phyloP scores from a whole-genome alignment of 1,140 invertebrate species.

The Cephus cinctus region DNA sequence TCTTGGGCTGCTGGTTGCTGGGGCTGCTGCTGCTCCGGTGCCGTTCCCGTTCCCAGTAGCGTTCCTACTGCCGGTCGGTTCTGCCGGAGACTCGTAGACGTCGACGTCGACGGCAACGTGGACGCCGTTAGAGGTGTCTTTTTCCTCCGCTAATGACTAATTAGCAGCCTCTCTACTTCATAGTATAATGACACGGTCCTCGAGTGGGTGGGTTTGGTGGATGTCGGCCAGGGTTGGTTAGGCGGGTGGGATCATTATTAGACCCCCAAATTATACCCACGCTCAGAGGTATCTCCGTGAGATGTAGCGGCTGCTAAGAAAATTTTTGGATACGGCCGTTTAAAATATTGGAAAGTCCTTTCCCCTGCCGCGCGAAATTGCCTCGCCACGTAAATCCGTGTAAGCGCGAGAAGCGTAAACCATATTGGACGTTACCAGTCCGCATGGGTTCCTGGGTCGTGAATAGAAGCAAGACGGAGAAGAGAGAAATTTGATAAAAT shows the following conservation, averaged over 20 bases:
- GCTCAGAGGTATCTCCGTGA: background rate
- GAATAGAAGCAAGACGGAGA: background rate
- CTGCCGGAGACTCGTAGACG: no score
- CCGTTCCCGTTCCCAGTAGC: background rate
- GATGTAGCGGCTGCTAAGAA: no score
- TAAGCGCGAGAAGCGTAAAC: no score
- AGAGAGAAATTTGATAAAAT: slow-evolving; percentile 3
- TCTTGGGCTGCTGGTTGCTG: slow-evolving; percentile 11
- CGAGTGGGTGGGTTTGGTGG: no score
- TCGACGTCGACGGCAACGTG: slow-evolving; percentile 19
- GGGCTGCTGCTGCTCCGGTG: background rate
- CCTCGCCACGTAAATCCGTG: no score
- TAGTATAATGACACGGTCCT: slow-evolving; percentile 49
- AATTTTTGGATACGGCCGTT: background rate
- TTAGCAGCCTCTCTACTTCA: slow-evolving; percentile 51
- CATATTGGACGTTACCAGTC: no score
- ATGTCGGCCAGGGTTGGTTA: slow-evolving; percentile 22
- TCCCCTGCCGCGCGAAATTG: no score
- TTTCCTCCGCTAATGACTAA: slow-evolving; percentile 57
- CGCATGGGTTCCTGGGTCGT: no score
- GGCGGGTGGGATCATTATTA: slow-evolving; percentile 40
- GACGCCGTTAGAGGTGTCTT: slow-evolving; percentile 47
- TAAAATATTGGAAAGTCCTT: no score
- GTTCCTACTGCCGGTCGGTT: no score
- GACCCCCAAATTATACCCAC: slow-evolving; percentile 36